Base-by-base conservation (phyloP, 2,888 invertebrate species). In the Archips crataeganus region DNA sequence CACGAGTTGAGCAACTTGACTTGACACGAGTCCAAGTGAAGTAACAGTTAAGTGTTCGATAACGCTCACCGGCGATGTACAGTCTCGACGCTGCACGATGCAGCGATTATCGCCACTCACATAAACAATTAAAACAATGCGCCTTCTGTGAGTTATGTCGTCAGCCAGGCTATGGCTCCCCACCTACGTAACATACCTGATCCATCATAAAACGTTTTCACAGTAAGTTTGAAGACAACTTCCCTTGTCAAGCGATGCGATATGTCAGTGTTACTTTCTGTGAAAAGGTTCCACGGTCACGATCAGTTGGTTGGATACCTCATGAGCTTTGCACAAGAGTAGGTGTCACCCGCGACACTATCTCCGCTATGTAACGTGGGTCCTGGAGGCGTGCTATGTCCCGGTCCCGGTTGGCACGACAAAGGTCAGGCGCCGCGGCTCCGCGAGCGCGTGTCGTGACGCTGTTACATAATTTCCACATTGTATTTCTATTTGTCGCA, bases 41-140 rank as follows among this genome's bases (percentile, higher is more conserved):
- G 51, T n/a, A 57, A 57, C 32, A 10, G 23, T 23, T 32, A 11
- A 57, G 57, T 34, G 23, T 32, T 32, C 32, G 32, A 57, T 11
- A 32, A 10, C 57, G 32, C 57, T 54, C 51, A 54, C 15, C n/a
- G n/a, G 13, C 49, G 5, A n/a, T 23, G 23, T 23, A 23, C 11
- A 4, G 3, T 11, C 10, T 32, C 3, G 32, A 39, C 32, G 32
- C 23, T 23, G 23, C 32, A 32, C 57, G 57, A 57, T 62, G 45
- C 45, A 39, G 62, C 62, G 23, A 23, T 68, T 47, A 68, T 49
- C 34, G 23, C 39, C 9, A 13, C 23, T 36, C 60, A 60, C 60
- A 65, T n/a, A 67, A 67, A 42, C 36, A 47, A 68, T 68, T 47
- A 60, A 34, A 49, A 11, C 60, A 60, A 67, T 67, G 45, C 39